A percentile compares a stretch with the other conserved stretches of the same genome.
phyloP scores from a whole-genome alignment of 2,888 invertebrate genomes.

The Tineola bisselliella region DNA sequence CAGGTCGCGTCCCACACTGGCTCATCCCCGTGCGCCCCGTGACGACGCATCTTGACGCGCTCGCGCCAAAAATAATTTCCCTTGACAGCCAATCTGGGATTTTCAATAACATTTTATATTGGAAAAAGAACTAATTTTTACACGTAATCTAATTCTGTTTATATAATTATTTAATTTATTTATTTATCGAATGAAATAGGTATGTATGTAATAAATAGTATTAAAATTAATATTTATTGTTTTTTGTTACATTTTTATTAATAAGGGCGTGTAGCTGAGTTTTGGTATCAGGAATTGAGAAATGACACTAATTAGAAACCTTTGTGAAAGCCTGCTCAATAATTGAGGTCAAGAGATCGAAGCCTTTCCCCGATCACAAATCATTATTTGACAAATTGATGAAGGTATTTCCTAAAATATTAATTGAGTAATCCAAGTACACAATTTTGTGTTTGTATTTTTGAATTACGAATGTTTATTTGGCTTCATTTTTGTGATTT shows the following conservation, averaged over 20 bases:
- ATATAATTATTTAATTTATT: too few relatives aligned
- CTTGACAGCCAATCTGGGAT: slow-evolving; percentile 36
- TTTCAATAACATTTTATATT: slow-evolving; percentile 28
- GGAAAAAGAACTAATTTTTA: background rate
- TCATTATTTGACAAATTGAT: background rate
- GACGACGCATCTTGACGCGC: slow-evolving; percentile 29
- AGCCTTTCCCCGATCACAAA: background rate
- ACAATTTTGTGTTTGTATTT: background rate
- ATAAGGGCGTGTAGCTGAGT: background rate
- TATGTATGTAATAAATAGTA: too few relatives aligned
- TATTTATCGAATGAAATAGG: too few relatives aligned
- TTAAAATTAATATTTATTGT: too few relatives aligned
- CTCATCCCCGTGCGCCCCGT: background rate
- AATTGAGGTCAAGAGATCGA: slow-evolving; percentile 4
- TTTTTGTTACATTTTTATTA: background rate
- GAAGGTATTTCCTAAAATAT: background rate
- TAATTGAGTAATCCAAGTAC: background rate
- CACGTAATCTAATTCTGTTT: too few relatives aligned
- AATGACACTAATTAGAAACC: background rate
- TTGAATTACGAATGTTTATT: background rate
- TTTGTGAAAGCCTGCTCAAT: background rate
- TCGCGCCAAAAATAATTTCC: slow-evolving; percentile 64
- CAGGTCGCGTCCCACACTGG: slow-evolving; percentile 63
- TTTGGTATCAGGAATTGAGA: background rate
- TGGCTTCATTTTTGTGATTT: too few relatives aligned